Conservation (phyloP, 92 coral and sea anemone genomes). For the Phenganax stokvisi region DNA sequence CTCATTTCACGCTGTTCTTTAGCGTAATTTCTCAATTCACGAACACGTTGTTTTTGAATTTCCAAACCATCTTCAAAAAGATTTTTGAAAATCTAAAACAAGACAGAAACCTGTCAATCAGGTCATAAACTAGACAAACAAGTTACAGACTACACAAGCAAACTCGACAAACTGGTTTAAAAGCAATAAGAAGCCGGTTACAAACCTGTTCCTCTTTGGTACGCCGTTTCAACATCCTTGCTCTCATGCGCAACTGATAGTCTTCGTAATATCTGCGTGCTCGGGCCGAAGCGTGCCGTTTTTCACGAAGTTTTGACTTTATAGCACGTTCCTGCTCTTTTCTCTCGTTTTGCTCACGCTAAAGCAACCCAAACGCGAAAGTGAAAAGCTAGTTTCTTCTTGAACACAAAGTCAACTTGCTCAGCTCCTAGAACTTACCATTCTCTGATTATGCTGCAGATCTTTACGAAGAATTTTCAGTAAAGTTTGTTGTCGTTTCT, state of each 20-base stretch:
- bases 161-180: neutral
- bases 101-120: neutral
- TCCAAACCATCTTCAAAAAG: conserved; percentile 90
- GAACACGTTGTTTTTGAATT: conserved; percentile 86
- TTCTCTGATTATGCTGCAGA: conserved; percentile 78
- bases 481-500: conserved; percentile 74
- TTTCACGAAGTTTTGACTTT: conserved; percentile 71
- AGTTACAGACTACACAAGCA: too few species aligned
- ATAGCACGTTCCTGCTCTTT: conserved; percentile 76
- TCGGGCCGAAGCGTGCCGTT: conserved; percentile 92
- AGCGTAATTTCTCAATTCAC: conserved; percentile 79
- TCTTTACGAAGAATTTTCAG: conserved; percentile 81
- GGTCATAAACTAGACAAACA: too few species aligned
- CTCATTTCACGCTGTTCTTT: conserved; percentile 76
- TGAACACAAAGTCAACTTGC: neutral
- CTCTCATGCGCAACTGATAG: conserved; percentile 94
- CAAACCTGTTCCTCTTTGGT: conserved; percentile 94
- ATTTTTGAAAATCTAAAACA: conserved; percentile 71
- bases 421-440: conserved; percentile 51
- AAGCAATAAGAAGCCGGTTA: neutral
- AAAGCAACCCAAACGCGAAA: conserved; percentile 8
- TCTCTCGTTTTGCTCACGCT: conserved; percentile 85
- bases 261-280: conserved; percentile 98
- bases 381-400: neutral
- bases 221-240: conserved; percentile 88